Evolutionary conservation across 2,888 invertebrate species (phyloP).

Genomic region (Trichacis sp.): DNA sequence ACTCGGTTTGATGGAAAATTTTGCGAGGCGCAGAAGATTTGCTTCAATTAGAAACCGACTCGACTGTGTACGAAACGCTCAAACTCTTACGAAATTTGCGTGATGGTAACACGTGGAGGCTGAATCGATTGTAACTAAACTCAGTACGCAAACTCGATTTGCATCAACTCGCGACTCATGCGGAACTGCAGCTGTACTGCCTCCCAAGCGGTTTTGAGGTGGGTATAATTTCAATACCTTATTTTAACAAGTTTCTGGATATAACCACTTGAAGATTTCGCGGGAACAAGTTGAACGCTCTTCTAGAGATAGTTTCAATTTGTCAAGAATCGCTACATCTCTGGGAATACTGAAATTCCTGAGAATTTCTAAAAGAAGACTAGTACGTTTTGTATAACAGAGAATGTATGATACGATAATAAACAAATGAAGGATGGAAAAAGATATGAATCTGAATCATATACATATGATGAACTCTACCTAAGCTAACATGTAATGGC

Average conservation of each 20-base stretch:
- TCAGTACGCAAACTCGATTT: conserved; percentile 50
- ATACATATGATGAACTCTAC: too few relatives aligned
- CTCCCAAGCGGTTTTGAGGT: conserved; percentile 33
- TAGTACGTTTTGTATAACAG: too few relatives aligned
- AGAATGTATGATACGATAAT: too few relatives aligned
- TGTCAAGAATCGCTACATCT: too few relatives aligned
- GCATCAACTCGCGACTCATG: conserved; percentile 45
- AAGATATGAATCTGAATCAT: too few relatives aligned
- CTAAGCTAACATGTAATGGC: too few relatives aligned
- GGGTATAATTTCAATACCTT: conserved; percentile 50
- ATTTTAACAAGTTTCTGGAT: conserved; percentile 18
- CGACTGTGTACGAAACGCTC: conserved; percentile 22
- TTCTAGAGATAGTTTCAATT: too few relatives aligned
- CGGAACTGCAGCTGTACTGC: conserved; percentile 32
- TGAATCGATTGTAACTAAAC: conserved; percentile 49
- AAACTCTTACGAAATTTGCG: conserved; percentile 26
- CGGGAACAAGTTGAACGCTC: conserved; percentile 25
- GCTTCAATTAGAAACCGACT: conserved; percentile 18
- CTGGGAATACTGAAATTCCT: too few relatives aligned
- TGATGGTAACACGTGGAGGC: conserved; percentile 35
- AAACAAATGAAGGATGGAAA: too few relatives aligned
- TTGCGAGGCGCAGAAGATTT: conserved; percentile 8
- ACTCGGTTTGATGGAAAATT: background rate
- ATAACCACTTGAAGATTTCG: conserved; percentile 20
- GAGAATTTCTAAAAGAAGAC: too few relatives aligned